phyloP scores from a whole-genome alignment of 2,113 vertebrate genomes.

The Cyprinodon tularosa region DNA sequence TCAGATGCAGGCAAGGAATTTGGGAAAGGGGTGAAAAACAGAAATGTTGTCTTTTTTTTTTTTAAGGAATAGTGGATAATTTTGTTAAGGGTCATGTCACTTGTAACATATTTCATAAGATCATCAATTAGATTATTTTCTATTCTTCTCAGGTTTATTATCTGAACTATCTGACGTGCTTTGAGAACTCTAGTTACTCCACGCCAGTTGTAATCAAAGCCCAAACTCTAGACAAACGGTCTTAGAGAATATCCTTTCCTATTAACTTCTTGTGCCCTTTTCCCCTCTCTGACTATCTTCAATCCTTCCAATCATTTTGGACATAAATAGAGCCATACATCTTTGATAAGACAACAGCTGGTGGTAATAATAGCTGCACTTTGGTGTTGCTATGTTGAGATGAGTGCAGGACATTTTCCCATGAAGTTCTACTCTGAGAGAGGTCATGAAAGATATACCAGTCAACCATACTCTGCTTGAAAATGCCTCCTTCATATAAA shows the following conservation, averaged over 20 bases:
- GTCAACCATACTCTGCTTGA: constrained; percentile 28
- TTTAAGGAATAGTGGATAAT: not conserved
- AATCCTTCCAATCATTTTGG: not conserved
- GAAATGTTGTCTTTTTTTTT: not conserved
- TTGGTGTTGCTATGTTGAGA: constrained; percentile 29
- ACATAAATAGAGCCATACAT: constrained; percentile 43
- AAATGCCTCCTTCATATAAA: constrained; percentile 26
- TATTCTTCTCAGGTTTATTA: not conserved
- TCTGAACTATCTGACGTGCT: too few relatives aligned
- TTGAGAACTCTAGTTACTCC: not conserved
- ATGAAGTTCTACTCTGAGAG: constrained; percentile 32
- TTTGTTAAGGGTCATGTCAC: not conserved
- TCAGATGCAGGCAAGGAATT: not conserved
- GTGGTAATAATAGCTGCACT: constrained; percentile 60
- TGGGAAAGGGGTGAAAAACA: not conserved
- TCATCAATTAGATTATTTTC: not conserved
- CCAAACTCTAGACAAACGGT: not conserved
- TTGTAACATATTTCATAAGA: not conserved
- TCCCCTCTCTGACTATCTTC: not conserved
- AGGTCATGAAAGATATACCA: constrained; percentile 30
- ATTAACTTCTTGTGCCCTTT: not conserved
- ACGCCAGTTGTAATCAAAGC: not conserved
- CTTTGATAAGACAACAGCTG: constrained; percentile 40
- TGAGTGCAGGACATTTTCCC: constrained; percentile 53
- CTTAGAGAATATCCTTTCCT: not conserved